These are phyloP conservation scores for Tetranychus piercei DNA, from an alignment of 2,888 invertebrate genomes.

Conservation along the genomic window DNA sequence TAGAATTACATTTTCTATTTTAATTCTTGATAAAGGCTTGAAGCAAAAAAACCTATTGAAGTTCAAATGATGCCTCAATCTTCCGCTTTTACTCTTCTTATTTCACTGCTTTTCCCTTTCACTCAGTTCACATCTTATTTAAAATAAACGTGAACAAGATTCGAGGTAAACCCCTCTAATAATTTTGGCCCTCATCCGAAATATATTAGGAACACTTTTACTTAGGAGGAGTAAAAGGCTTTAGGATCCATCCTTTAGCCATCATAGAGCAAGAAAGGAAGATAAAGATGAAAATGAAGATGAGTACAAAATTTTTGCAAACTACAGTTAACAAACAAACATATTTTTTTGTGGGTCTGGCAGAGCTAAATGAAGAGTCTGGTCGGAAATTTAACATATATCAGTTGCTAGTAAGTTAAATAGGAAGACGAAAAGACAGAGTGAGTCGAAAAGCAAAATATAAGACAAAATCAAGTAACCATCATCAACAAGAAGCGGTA, in stretches of 20 bases:
- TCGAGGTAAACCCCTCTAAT: not conserved
- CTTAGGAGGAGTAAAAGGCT: not conserved
- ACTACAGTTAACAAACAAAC: not conserved
- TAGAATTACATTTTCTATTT: too few relatives aligned
- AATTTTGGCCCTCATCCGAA: not conserved
- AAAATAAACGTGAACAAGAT: conserved; percentile 9
- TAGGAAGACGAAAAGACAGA: not conserved
- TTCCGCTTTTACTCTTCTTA: not conserved
- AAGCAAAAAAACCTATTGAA: not conserved
- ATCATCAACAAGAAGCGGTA: not conserved
- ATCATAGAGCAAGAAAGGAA: not conserved
- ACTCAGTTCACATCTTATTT: not conserved
- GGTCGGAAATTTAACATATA: not conserved
- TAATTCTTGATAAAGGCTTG: too few relatives aligned
- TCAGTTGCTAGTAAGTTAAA: not conserved
- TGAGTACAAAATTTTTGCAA: not conserved
- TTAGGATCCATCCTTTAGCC: not conserved
- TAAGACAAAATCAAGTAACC: not conserved
- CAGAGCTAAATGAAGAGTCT: not conserved
- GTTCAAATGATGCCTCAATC: not conserved
- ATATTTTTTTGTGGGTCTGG: not conserved
- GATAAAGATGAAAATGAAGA: not conserved
- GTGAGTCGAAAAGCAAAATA: too few relatives aligned
- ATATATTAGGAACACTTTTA: not conserved
- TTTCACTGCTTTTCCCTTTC: not conserved